phyloP scores from a whole-genome alignment of 2,797 vertebrate genomes.

The Acomys russatus region DNA sequence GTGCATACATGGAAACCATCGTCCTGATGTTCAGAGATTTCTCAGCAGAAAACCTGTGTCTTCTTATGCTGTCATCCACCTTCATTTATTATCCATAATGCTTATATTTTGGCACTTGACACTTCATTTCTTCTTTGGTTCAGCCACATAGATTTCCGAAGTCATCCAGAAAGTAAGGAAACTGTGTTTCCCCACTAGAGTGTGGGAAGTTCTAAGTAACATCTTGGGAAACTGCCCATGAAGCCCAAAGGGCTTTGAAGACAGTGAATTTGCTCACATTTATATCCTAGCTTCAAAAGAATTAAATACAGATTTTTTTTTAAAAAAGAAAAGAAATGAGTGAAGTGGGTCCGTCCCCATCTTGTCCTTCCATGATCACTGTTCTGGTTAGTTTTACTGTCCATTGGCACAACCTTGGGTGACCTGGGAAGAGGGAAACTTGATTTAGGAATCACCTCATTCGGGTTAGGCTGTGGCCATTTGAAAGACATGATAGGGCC shows the following conservation, averaged over 20 bases:
- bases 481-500: not conserved
- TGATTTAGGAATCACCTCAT: not conserved
- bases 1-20: constrained; percentile 44
- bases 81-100: constrained; percentile 42
- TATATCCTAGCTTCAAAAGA: not conserved
- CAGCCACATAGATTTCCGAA: constrained; percentile 51
- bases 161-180: not conserved
- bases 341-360: not conserved
- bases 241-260: constrained; percentile 58
- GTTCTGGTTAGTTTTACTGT: not conserved
- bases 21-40: constrained; percentile 58
- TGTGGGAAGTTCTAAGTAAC: constrained; percentile 21
- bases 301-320: not conserved
- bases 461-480: not conserved
- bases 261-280: not conserved
- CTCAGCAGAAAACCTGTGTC: constrained; percentile 38
- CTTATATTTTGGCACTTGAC: constrained; percentile 61
- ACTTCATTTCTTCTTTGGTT: not conserved
- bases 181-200: not conserved
- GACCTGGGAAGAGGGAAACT: not conserved
- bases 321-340: not conserved
- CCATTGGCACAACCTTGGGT: not conserved
- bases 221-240: not conserved
- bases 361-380: not conserved
- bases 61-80: not conserved